phyloP scores from a whole-genome alignment of 2,888 invertebrate species.

The Itoplectis maculator region DNA sequence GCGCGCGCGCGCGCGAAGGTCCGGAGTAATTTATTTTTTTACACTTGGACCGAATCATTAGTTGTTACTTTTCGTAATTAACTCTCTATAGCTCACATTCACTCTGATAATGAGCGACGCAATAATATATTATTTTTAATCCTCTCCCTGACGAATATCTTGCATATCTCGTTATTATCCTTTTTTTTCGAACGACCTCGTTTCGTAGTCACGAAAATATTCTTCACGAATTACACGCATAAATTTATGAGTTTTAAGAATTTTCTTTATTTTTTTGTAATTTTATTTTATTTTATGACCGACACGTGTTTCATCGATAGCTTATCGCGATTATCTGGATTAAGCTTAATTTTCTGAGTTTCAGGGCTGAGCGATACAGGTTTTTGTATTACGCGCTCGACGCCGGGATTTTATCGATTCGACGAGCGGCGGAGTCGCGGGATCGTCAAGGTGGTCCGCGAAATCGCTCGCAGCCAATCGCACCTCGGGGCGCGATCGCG shows the following conservation, averaged over 20 bases:
- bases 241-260: background rate
- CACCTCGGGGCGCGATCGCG: constrained; percentile 43
- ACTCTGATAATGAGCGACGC: background rate
- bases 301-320: constrained; percentile 54
- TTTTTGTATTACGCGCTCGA: constrained; percentile 16
- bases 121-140: constrained; percentile 23
- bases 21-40: constrained; percentile 43
- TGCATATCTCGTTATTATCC: background rate
- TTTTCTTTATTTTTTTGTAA: constrained; percentile 36
- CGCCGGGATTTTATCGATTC: constrained; percentile 55
- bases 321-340: constrained; percentile 61
- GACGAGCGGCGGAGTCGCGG: constrained; percentile 25
- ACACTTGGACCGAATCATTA: constrained; percentile 26
- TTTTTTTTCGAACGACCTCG: constrained; percentile 25
- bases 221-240: background rate
- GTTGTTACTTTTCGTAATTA: constrained; percentile 35
- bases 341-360: constrained; percentile 57
- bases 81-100: constrained; percentile 48
- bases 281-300: constrained; percentile 52
- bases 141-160: background rate
- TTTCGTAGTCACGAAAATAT: background rate
- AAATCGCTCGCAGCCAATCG: constrained; percentile 64
- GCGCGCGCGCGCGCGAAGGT: constrained; percentile 32
- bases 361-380: constrained; percentile 22
- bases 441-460: constrained; percentile 66